These are phyloP conservation scores for Odocoileus hemionus DNA, from an alignment of 2,113 vertebrate genomes.

Conservation along the genomic window DNA sequence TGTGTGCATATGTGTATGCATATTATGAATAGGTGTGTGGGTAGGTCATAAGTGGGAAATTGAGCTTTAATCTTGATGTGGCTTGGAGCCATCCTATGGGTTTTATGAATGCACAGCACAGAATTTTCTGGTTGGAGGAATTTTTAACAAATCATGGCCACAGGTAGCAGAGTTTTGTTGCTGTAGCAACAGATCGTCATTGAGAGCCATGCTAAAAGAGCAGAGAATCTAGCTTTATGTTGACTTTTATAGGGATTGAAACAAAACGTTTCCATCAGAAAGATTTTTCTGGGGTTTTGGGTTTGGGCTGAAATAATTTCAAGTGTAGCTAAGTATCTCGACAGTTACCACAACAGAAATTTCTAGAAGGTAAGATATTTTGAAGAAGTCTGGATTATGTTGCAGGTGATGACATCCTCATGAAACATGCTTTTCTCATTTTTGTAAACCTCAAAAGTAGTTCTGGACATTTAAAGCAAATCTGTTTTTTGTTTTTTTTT, in stretches of 20 bases:
- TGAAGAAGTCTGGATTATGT: neutral
- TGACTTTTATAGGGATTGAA: neutral
- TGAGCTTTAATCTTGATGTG: slow-evolving; percentile 32
- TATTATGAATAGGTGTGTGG: neutral
- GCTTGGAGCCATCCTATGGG: slow-evolving; percentile 29
- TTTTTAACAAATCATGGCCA: slow-evolving; percentile 56
- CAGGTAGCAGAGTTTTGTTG: slow-evolving; percentile 69
- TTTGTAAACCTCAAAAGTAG: neutral
- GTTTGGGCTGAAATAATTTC: slow-evolving; percentile 26
- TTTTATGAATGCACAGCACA: slow-evolving; percentile 69
- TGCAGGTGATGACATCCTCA: neutral
- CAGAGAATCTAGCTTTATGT: neutral
- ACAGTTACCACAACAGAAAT: neutral
- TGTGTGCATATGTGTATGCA: neutral
- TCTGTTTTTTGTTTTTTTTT: neutral
- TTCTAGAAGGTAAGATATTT: neutral
- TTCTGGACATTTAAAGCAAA: neutral
- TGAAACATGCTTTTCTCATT: neutral
- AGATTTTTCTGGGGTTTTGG: slow-evolving; percentile 37
- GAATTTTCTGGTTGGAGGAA: slow-evolving; percentile 63
- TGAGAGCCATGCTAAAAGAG: neutral
- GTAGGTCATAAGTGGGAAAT: slow-evolving; percentile 2
- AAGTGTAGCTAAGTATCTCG: slow-evolving; percentile 18
- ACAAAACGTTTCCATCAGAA: slow-evolving; percentile 22
- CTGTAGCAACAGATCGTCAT: slow-evolving; percentile 36